Base-by-base conservation (phyloP, 2,113 vertebrate species). In the Campylomormyrus numenius region DNA sequence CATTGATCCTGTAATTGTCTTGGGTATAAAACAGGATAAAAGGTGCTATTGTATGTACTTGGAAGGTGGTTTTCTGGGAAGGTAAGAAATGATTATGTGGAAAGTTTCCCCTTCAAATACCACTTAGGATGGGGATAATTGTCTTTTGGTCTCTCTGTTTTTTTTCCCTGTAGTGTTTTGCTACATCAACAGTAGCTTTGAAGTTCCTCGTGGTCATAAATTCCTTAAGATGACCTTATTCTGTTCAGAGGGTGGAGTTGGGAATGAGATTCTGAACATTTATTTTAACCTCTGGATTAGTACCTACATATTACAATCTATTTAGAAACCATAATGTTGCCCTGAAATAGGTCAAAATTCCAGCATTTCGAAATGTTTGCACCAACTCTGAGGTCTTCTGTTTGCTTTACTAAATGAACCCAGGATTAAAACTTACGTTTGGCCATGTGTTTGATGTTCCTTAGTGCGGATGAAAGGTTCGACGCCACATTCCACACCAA, bases 401-500 rank as follows among this genome's bases (percentile, higher is more conserved):
- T 80, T 80, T 19, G 5, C 13, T 42, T 80, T 17, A 77, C 11
- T 17, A 3, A 80, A 7, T 17, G 15, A 80, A 80, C 31, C 35
- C 39, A 8, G 31, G 74, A 42, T 19, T 80, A 42, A 80, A 80
- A 19, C 31, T 80, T 8, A 42, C 17, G n/a, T 24, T 17, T 87
- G 50, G 8, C 13, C 15, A 11, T 52, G 83, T 88, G 1, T 88
- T 88, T 92, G 45, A 83, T 89, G 17, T 93, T 2, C 89, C 93
- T 88, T 85, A 98, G 97, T 92, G 97, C 97, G 1, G 97, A 98
- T 91, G 97, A 98, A 94, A 96, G 97, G 93, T 98, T 98, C 92
- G 97, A 98, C 91, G 97, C 97, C 0, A 98, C 97, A 0, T 98
- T 98, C 94, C 97, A 98, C 91, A 98, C 97, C 39, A 98, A 98